Percentiles rank a stretch among this genome's conserved stretches.
These are phyloP conservation scores for Hirtodrosophila cameraria DNA, from an alignment of 2,888 invertebrate species.

Conservation along the genomic window DNA sequence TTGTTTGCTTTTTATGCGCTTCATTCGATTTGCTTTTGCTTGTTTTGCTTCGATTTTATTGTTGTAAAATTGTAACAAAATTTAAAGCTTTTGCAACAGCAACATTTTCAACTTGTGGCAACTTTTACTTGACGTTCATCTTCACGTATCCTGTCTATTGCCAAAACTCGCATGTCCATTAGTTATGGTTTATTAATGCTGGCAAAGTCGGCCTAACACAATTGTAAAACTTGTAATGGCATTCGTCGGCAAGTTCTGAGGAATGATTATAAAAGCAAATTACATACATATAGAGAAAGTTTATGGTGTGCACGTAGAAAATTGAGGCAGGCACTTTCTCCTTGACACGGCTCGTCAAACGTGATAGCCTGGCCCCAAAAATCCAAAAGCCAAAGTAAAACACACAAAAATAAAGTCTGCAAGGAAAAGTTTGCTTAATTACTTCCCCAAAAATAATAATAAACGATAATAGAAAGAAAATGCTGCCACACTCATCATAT, in stretches of 20 bases:
- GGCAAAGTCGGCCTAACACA: constrained; percentile 61
- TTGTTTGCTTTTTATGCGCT: constrained; percentile 67
- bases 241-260: constrained; percentile 60
- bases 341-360: constrained; percentile 70
- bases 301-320: constrained; percentile 74
- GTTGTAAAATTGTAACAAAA: constrained; percentile 29
- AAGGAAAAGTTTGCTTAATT: constrained; percentile 72
- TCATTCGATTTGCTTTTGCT: constrained; percentile 47
- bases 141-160: constrained; percentile 21
- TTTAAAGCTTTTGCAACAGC: no score
- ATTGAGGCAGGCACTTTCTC: constrained; percentile 55
- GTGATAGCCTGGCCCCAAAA: constrained; percentile 41
- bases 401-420: constrained; percentile 43
- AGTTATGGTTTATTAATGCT: constrained; percentile 75
- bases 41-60: constrained; percentile 27
- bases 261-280: constrained; percentile 66
- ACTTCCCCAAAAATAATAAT: constrained; percentile 63
- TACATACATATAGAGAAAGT: constrained; percentile 66
- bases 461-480: constrained; percentile 41
- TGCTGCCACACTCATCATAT: constrained; percentile 27
- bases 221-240: constrained; percentile 76
- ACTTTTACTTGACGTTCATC: no score
- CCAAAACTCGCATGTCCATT: constrained; percentile 46
- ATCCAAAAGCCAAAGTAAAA: constrained; percentile 24
- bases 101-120: background rate